A percentile compares a stretch with the other conserved stretches of the same genome.
Evolutionary conservation across 2,797 vertebrate species (phyloP).

Genomic region (Lagorchestes hirsutus): DNA sequence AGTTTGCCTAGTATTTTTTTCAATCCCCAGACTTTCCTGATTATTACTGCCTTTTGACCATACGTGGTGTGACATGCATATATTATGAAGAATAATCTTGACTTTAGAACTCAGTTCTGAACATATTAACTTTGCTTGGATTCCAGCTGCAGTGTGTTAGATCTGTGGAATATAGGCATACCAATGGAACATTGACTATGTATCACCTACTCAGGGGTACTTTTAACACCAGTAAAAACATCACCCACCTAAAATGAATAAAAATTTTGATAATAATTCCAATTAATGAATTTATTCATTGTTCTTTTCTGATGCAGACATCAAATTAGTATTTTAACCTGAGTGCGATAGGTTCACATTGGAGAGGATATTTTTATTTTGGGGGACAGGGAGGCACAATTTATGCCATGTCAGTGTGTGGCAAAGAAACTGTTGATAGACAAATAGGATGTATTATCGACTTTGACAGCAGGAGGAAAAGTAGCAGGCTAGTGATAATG

Average conservation of each 20-base stretch:
- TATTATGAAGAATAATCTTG: neutral
- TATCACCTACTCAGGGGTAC: neutral
- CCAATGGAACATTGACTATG: neutral
- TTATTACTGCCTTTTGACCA: conserved; percentile 20
- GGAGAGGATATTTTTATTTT: conserved; percentile 16
- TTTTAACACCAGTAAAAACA: conserved; percentile 18
- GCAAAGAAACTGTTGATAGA: conserved; percentile 43
- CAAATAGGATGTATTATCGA: conserved; percentile 28
- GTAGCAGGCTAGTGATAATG: conserved; percentile 38
- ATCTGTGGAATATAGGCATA: neutral
- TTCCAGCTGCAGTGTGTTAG: neutral
- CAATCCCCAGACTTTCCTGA: neutral
- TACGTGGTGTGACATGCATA: neutral
- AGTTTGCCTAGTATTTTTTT: conserved; percentile 18
- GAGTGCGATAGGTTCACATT: neutral
- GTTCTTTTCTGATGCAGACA: conserved; percentile 2
- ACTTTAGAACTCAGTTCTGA: neutral
- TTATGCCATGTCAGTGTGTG: conserved; percentile 1
- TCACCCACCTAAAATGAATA: neutral
- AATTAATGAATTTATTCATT: conserved; percentile 15
- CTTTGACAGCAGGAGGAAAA: neutral
- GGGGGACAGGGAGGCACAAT: neutral
- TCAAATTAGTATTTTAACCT: conserved; percentile 48
- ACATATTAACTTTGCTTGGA: neutral
- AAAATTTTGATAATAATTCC: neutral